Evolutionary conservation across 2,888 invertebrate genomes (phyloP).

Genomic region (Nycteola revayana): DNA sequence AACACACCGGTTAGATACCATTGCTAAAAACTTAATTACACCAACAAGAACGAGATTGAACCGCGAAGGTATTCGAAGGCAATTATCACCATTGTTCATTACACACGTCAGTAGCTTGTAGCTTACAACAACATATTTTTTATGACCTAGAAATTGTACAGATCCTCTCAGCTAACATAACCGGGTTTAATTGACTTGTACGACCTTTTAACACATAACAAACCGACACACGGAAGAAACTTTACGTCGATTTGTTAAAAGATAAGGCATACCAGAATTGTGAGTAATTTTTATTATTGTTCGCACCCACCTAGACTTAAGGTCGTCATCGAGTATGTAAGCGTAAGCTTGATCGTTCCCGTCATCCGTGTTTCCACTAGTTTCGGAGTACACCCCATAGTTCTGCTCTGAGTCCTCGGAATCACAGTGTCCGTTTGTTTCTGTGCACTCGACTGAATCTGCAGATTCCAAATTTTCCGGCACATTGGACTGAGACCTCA

Average conservation of each 20-base stretch:
- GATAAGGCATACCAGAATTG: constrained; percentile 14
- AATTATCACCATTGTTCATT: constrained; percentile 10
- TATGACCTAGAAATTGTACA: constrained; percentile 25
- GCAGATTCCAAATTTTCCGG: constrained; percentile 48
- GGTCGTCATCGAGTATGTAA: constrained; percentile 72
- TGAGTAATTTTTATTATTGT: constrained; percentile 4
- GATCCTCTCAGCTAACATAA: constrained; percentile 21
- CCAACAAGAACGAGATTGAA: background rate
- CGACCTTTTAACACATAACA: constrained; percentile 34
- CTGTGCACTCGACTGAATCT: constrained; percentile 42
- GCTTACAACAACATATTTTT: constrained; percentile 13
- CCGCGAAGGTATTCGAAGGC: constrained; percentile 5
- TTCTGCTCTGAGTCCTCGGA: constrained; percentile 69
- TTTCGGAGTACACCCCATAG: constrained; percentile 64
- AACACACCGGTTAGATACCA: background rate
- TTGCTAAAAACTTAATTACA: background rate
- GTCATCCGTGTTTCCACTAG: constrained; percentile 65
- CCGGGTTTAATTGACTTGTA: constrained; percentile 25
- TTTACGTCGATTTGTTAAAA: constrained; percentile 12
- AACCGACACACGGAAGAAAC: constrained; percentile 24
- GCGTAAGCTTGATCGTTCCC: constrained; percentile 68
- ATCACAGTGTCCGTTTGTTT: constrained; percentile 58
- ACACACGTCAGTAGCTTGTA: constrained; percentile 7
- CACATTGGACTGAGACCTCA: constrained; percentile 79
- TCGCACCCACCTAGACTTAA: constrained; percentile 68